Evolutionary conservation across 2,113 vertebrate genomes (phyloP), one percentile per base, ranked within the genome.

Genomic region (Oriolus oriolus): DNA sequence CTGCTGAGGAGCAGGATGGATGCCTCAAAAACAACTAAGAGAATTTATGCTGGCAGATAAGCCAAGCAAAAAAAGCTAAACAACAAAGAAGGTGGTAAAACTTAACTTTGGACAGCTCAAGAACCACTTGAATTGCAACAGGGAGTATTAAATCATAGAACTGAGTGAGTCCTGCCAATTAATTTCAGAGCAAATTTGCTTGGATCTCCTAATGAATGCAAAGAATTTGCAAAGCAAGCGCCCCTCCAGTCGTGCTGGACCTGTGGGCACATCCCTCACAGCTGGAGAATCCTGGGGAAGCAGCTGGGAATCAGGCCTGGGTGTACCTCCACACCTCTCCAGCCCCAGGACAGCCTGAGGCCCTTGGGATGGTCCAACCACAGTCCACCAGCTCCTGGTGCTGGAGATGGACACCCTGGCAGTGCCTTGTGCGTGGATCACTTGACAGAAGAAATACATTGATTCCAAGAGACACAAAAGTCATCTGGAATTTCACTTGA

Each of bases 301-400:
- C 3, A 22, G 13, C 26, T 60, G 54, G 41, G 31, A 50, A 45
- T 11, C 16, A 35, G 2, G 26, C 10, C 56, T 49, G n/a, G 37
- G 1, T 6, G 54, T 2, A 4, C 16, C 71, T 2, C 3, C 8
- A 0, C 2, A 4, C 7, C 6, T 16, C 47, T 84, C 41, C 70
- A 79, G 24, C 13, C 33, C 44, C 75, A 64, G 61, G 17, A 42
- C 5, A 57, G 4, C n/a, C 45, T 7, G 3, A 0, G 9, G 4
- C 75, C 53, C 0, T 4, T 5, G 35, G 31, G 57, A 50, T 17
- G 6, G 6, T 16, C 50, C 68, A 28, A 3, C 11, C 45, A 18
- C 44, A 21, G 0, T 0, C 17, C 52, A 27, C 10, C 3, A 1
- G 5, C 26, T 76, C 59, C 37, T 2, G 3, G 3, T 9, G 13